Percentiles rank a stretch among this genome's conserved stretches.
Conservation (phyloP, 2,888 invertebrate genomes). For the Pristionchus fissidentatus region DNA sequence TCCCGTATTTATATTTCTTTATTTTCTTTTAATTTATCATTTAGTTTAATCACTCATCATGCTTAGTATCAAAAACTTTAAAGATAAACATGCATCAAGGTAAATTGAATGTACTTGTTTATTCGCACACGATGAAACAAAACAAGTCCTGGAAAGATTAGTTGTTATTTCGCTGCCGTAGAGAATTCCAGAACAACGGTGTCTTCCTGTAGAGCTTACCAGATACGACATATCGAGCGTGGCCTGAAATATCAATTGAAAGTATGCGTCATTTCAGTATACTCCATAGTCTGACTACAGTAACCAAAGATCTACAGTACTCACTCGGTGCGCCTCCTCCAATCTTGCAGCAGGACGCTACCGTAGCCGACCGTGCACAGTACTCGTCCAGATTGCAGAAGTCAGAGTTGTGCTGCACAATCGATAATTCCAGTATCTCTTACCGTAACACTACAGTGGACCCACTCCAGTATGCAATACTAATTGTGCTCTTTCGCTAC, state of each 20-base stretch:
- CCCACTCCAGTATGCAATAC: neutral
- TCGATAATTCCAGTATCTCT: neutral
- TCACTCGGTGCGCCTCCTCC: slow-evolving; percentile 32
- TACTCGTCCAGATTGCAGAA: slow-evolving; percentile 41
- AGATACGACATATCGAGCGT: neutral
- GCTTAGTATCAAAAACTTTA: no score
- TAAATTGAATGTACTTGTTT: no score
- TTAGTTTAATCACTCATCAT: no score
- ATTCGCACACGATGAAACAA: neutral
- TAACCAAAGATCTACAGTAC: neutral
- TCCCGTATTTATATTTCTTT: no score
- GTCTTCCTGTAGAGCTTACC: slow-evolving; percentile 5
- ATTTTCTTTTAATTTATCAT: no score
- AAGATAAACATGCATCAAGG: no score
- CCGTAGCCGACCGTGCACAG: slow-evolving; percentile 24
- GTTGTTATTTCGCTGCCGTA: neutral
- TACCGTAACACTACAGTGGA: neutral
- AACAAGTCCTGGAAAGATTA: neutral
- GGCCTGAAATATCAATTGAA: neutral
- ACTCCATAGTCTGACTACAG: neutral
- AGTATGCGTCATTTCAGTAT: neutral
- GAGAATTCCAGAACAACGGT: slow-evolving; percentile 16
- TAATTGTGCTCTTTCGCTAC: neutral
- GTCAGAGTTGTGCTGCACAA: slow-evolving; percentile 37
- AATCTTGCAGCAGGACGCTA: slow-evolving; percentile 45